Evolutionary conservation across 1,140 invertebrate species (phyloP), one percentile per base, ranked within the genome.

Genomic region (Drosophila insularis): DNA sequence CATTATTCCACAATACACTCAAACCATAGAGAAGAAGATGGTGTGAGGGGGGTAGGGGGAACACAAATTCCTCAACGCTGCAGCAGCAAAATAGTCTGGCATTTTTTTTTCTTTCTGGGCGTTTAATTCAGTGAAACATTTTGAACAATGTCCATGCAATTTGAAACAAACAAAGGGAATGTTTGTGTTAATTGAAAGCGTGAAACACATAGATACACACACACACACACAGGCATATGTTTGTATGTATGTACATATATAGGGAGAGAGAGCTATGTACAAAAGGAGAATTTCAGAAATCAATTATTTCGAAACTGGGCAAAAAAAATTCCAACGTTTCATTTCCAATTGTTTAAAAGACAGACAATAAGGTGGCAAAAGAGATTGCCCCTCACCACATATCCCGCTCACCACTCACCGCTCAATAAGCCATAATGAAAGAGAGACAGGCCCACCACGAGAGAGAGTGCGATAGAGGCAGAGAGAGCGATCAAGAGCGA

Each of bases 181-280:
- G 82, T 82, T 86, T 89, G 80, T 89, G 85, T 89, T 89, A 89
- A 89, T 89, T 89, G 80, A 89, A 89, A 89, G 84, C 84, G 84
- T 89, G 84, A 89, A 89, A 77, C 75, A 71, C 71, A 69, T 62
- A 80, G 65, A 78, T 39, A 58, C 14, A 40, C 60, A 62, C 50
- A 68, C 66, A 71, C 11, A 32, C 17, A 21, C 21, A 21, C 1
- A 21, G 27, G 61, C 43, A 67, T 13, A n/a, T n/a, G n/a, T n/a
- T n/a, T n/a, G n/a, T n/a, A n/a, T n/a, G 39, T 17, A 58, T 53
- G 39, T 23, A 74, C 32, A 67, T 40, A 62, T 19, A 43, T 10
- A 19, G 35, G 0, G 27, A 68, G 14, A 66, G 35, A 66, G 14
- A 39, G 17, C 19, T 31, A 21, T 19, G 58, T 61, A 56, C 17